Percentiles rank a stretch among this genome's conserved stretches.
Evolutionary conservation across 2,888 invertebrate species (phyloP).

Genomic region (Diloba caeruleocephala): DNA sequence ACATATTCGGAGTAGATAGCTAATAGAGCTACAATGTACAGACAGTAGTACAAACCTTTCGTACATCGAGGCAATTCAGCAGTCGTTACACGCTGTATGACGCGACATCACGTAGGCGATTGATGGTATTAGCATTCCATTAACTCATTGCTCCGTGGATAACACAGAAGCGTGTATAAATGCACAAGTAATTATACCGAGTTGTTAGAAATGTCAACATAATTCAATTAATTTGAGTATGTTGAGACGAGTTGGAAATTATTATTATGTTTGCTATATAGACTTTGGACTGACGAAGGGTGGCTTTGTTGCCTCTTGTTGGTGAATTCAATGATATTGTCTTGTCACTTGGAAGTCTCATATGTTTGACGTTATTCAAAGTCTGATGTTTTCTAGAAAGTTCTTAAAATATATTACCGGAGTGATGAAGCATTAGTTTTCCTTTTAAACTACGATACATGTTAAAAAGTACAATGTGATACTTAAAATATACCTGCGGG

Average conservation of each 20-base stretch:
- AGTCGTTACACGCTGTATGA: too few species aligned
- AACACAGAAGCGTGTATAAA: slow-evolving; percentile 58
- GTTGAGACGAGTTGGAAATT: slow-evolving; percentile 52
- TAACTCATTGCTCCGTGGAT: slow-evolving; percentile 11
- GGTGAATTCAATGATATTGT: slow-evolving; percentile 30
- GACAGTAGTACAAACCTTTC: too few species aligned
- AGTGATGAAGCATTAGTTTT: slow-evolving; percentile 29
- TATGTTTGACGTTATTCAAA: slow-evolving; percentile 27
- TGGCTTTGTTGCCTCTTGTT: slow-evolving; percentile 21
- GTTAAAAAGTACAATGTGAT: too few species aligned
- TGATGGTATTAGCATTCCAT: slow-evolving; percentile 28
- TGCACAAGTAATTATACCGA: slow-evolving; percentile 74
- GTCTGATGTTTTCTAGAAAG: slow-evolving; percentile 26
- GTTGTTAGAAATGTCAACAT: slow-evolving; percentile 76
- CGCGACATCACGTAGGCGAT: not conserved
- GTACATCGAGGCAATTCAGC: too few species aligned
- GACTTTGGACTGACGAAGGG: slow-evolving; percentile 26
- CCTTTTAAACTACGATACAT: too few species aligned
- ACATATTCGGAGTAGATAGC: slow-evolving; percentile 10
- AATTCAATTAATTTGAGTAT: slow-evolving; percentile 74
- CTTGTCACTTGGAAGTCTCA: slow-evolving; percentile 38
- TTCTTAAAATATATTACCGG: slow-evolving; percentile 23
- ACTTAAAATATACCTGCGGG: too few species aligned
- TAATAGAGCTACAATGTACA: slow-evolving; percentile 19
- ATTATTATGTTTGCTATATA: slow-evolving; percentile 55